phyloP scores from a whole-genome alignment of 2,888 invertebrate species.

The Drosophila austrosaltans region DNA sequence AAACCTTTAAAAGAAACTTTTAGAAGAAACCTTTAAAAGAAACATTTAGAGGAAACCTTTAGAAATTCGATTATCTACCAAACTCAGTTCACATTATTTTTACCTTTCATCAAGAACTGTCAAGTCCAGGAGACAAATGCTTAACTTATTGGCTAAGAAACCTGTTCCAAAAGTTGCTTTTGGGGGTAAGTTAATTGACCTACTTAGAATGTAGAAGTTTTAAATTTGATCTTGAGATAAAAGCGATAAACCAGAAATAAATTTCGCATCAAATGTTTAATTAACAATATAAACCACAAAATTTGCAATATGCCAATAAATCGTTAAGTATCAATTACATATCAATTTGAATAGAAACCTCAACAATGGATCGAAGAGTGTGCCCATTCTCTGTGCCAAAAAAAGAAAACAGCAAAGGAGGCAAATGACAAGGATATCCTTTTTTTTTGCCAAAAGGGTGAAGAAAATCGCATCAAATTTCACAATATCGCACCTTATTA shows the following conservation, averaged over 20 bases:
- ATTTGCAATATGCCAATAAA: constrained; percentile 57
- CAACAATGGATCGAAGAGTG: constrained; percentile 56
- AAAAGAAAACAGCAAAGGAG: background rate
- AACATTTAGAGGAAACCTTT: too few relatives aligned
- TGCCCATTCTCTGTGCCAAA: constrained; percentile 38
- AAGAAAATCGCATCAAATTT: constrained; percentile 78
- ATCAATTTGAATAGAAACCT: constrained; percentile 65
- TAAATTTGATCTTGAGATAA: constrained; percentile 16
- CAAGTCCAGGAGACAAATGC: constrained; percentile 7
- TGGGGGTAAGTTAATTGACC: constrained; percentile 19
- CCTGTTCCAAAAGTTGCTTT: constrained; percentile 28
- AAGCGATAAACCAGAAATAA: constrained; percentile 12
- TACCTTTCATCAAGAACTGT: constrained; percentile 26
- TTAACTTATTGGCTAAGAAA: constrained; percentile 47
- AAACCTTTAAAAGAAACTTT: too few relatives aligned
- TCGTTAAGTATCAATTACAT: constrained; percentile 63
- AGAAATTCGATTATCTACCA: background rate
- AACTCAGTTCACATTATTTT: background rate
- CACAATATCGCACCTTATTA: constrained; percentile 79
- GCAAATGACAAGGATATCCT: constrained; percentile 8
- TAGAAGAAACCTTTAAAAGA: too few relatives aligned
- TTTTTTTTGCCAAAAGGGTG: constrained; percentile 46
- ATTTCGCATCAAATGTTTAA: constrained; percentile 45
- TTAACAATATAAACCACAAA: constrained; percentile 41
- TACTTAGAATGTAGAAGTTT: constrained; percentile 17